phyloP scores from a whole-genome alignment of 2,113 vertebrate genomes.

The Ranitomeya imitator region DNA sequence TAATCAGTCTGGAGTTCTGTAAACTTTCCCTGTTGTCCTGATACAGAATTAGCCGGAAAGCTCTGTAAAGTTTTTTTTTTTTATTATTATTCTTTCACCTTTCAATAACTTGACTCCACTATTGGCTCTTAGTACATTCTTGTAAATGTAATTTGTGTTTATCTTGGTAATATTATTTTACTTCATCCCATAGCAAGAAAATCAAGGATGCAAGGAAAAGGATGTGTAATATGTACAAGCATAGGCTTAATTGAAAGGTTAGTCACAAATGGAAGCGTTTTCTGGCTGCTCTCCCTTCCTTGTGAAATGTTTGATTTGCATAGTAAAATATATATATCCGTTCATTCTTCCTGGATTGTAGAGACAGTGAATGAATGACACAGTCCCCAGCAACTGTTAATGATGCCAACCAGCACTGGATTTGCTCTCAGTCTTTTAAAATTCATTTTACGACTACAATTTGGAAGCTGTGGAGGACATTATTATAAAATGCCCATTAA shows the following conservation, averaged over 20 bases:
- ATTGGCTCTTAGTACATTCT: background rate
- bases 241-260: conserved; percentile 6
- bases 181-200: background rate
- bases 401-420: conserved; percentile 65
- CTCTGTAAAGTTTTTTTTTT: background rate
- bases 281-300: background rate
- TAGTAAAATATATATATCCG: conserved; percentile 24
- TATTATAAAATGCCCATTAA: conserved; percentile 54
- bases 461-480: conserved; percentile 56
- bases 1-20: background rate
- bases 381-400: conserved; percentile 55
- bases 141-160: conserved; percentile 21
- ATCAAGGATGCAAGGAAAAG: background rate
- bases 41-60: background rate
- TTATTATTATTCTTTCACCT: background rate
- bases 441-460: conserved; percentile 62
- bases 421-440: conserved; percentile 67
- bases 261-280: background rate
- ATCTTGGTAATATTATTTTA: background rate
- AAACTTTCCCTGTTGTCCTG: background rate
- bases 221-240: background rate
- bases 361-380: conserved; percentile 20
- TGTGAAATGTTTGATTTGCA: conserved; percentile 14
- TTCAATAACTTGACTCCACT: background rate
- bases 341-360: conserved; percentile 10